A percentile compares a stretch with the other conserved stretches of the same genome.
phyloP scores from a whole-genome alignment of 2,888 invertebrate species.

The Sarcophaga variegata region DNA sequence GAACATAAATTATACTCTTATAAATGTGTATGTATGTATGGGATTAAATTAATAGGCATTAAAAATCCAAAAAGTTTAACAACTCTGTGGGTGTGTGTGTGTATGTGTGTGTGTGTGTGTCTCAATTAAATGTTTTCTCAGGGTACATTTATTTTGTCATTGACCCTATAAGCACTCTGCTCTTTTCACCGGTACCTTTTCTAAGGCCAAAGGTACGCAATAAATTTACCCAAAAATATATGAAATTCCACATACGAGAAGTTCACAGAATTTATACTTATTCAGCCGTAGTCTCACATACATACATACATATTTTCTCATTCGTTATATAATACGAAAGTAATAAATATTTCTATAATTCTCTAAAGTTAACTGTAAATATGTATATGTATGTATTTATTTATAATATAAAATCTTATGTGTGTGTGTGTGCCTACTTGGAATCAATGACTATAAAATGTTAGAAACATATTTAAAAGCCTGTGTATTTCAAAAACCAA shows the following conservation, averaged over 20 bases:
- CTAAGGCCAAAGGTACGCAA: neutral
- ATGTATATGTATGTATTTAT: neutral
- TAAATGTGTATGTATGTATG: no score
- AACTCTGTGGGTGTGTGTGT: no score
- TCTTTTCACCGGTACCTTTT: slow-evolving; percentile 3
- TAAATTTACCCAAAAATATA: slow-evolving; percentile 16
- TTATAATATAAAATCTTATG: no score
- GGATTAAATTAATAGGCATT: slow-evolving; percentile 7
- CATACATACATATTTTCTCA: neutral
- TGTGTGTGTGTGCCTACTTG: neutral
- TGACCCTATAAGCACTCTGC: neutral
- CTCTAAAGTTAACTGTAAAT: neutral
- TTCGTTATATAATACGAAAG: neutral
- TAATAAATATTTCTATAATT: neutral
- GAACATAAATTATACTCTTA: no score
- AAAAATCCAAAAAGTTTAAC: neutral
- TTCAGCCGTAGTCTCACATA: neutral
- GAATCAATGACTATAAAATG: slow-evolving; percentile 1
- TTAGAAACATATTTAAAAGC: neutral
- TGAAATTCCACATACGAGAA: neutral
- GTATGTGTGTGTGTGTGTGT: neutral
- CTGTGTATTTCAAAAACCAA: neutral
- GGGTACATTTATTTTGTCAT: slow-evolving; percentile 5
- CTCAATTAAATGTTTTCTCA: no score
- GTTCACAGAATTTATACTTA: no score